phyloP scores from a whole-genome alignment of 2,888 invertebrate species.

The Drosophila crucigera region DNA sequence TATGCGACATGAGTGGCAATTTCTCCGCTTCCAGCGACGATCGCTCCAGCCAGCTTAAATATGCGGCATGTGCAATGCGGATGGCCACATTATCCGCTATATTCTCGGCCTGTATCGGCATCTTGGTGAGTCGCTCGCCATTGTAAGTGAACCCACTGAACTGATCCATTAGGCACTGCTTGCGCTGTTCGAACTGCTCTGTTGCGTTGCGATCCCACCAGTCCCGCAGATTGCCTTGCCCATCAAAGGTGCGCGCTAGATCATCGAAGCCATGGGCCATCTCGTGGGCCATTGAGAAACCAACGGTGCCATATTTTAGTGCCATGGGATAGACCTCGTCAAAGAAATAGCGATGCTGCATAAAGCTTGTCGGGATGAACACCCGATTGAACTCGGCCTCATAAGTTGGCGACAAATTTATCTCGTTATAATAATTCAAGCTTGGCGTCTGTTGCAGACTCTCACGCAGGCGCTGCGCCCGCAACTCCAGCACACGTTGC shows the following conservation, averaged over 20 bases:
- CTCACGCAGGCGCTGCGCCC: constrained; percentile 58
- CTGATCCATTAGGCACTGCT: constrained; percentile 77
- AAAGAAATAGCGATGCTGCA: constrained; percentile 82
- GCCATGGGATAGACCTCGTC: constrained; percentile 79
- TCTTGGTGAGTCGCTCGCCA: constrained; percentile 48
- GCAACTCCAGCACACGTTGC: constrained; percentile 61
- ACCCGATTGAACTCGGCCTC: constrained; percentile 71
- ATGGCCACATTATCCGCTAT: constrained; percentile 83
- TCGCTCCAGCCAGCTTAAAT: constrained; percentile 69
- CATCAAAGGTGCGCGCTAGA: constrained; percentile 72
- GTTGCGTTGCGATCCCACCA: constrained; percentile 79
- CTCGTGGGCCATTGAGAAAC: constrained; percentile 81
- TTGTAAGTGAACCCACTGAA: constrained; percentile 62
- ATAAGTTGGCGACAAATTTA: constrained; percentile 70
- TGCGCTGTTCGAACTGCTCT: constrained; percentile 65
- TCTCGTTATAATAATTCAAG: constrained; percentile 45
- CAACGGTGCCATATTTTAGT: constrained; percentile 78
- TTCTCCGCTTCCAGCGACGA: constrained; percentile 48
- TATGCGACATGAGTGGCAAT: constrained; percentile 70
- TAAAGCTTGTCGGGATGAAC: constrained; percentile 66
- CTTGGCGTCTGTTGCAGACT: constrained; percentile 57
- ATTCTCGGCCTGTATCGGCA: constrained; percentile 69
- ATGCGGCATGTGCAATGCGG: constrained; percentile 80
- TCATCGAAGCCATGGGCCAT: constrained; percentile 83
- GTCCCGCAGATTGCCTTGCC: constrained; percentile 72